Base-by-base conservation (phyloP, 2,797 vertebrate genomes). In the Loriculus beryllinus region DNA sequence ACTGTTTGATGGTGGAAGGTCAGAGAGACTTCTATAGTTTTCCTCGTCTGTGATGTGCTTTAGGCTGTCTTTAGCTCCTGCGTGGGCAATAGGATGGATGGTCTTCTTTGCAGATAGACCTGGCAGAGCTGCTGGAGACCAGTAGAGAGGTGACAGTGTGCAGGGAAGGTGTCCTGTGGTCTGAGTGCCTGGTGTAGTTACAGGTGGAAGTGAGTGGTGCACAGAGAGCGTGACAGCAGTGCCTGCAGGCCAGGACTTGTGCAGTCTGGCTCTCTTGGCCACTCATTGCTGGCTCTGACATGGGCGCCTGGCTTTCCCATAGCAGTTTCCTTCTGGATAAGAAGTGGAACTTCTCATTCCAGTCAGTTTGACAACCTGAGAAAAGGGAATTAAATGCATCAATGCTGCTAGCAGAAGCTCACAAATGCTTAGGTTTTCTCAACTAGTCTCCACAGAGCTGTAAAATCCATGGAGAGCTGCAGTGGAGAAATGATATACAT, bases 331-430 rank as follows among this genome's bases (percentile, higher is more conserved):
- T 81, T 63, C 60, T 51, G 54, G n/a, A 51, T 26, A 51, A 48
- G 26, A 78, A 79, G 62, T 3, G 25, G n/a, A 85, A 62, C 48
- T 52, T 69, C 43, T 86, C 6, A 26, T 5, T 57, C 35, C 14
- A 4, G 35, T 43, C 29, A 57, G 57, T 76, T 22, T 70, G 80
- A 60, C n/a, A 82, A 21, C 59, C 76, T 68, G 39, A 57, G 52
- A 77, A 81, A 78, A 85, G 86, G 35, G 92, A 95, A 88, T 85
- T 92, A 87, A 90, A 86, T 70, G 60, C 70, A 48, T 83, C 83
- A 68, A 71, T 79, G 40, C 37, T 79, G 54, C 54, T 63, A 81
- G 70, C 63, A 65, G 28, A 71, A 88, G 81, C 78, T 95, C 70
- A 51, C 57, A 83, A 75, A 90, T 67, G 60, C 79, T 54, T 21